Conservation (phyloP, 1,140 invertebrate species). For the Drosophila ercepeae region DNA sequence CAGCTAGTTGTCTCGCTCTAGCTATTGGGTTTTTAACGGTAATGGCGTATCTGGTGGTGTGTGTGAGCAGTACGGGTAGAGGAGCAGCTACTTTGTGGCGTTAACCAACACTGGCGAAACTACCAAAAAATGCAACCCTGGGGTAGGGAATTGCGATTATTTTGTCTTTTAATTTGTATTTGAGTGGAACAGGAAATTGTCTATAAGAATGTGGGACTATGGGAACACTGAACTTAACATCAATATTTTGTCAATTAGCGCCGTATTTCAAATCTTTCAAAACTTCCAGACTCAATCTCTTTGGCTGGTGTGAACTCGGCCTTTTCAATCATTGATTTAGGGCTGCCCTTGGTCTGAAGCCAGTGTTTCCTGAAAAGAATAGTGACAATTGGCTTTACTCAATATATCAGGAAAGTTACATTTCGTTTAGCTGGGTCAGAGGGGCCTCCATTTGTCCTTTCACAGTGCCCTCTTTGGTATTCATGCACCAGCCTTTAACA, state of each 20-base stretch:
- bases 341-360: slow-evolving; percentile 85
- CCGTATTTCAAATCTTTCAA: slow-evolving; percentile 49
- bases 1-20: slow-evolving; percentile 42
- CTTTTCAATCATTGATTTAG: slow-evolving; percentile 86
- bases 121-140: slow-evolving; percentile 56
- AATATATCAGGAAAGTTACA: slow-evolving; percentile 84
- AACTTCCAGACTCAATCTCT: slow-evolving; percentile 48
- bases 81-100: slow-evolving; percentile 29
- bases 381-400: background rate
- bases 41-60: slow-evolving; percentile 40
- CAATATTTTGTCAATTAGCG: slow-evolving; percentile 15
- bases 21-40: slow-evolving; percentile 30
- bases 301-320: slow-evolving; percentile 84
- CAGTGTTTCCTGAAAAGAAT: slow-evolving; percentile 59
- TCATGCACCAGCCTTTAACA: slow-evolving; percentile 89
- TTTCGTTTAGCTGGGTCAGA: slow-evolving; percentile 85
- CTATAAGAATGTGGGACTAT: background rate
- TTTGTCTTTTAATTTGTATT: too few species aligned
- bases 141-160: background rate
- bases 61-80: slow-evolving; percentile 51
- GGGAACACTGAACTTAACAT: background rate
- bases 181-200: too few species aligned
- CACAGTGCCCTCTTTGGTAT: slow-evolving; percentile 87
- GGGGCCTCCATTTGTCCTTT: slow-evolving; percentile 87
- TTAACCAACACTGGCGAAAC: slow-evolving; percentile 1